Percentiles rank a stretch among this genome's conserved stretches.
phyloP scores from a whole-genome alignment of 2,888 invertebrate species.

The Platycnemis pennipes region DNA sequence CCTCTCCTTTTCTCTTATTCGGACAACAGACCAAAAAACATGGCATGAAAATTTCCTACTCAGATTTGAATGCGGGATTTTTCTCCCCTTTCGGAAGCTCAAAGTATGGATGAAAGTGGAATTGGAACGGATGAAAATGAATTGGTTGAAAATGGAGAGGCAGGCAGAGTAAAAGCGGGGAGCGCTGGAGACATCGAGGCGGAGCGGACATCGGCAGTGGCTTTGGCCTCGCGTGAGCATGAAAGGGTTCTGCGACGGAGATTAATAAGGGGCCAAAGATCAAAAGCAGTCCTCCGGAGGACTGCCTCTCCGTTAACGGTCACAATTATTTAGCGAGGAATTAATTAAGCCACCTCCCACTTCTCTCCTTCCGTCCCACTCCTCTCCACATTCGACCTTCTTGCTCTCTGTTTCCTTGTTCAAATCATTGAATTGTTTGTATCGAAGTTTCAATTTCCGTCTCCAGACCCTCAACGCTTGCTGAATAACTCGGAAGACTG shows the following conservation, averaged over 20 bases:
- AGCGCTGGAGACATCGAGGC: neutral
- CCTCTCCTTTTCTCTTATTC: too few relatives aligned
- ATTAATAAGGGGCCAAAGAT: neutral
- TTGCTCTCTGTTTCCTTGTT: neutral
- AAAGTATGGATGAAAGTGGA: too few relatives aligned
- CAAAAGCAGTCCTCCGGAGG: neutral
- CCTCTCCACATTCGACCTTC: neutral
- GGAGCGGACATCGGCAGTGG: neutral
- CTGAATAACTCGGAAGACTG: neutral
- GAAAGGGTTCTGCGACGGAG: neutral
- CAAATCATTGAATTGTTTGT: neutral
- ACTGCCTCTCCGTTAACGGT: neutral
- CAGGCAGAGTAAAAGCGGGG: neutral
- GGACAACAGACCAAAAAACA: too few relatives aligned
- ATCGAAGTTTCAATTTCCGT: neutral
- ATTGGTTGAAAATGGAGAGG: neutral
- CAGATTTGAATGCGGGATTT: too few relatives aligned
- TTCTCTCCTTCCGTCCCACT: neutral
- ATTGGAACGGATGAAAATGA: neutral
- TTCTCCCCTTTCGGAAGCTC: too few relatives aligned
- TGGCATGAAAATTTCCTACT: too few relatives aligned
- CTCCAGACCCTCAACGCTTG: too few relatives aligned
- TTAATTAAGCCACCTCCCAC: neutral
- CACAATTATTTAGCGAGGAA: conserved; percentile 30
- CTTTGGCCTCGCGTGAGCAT: neutral